Base-by-base conservation (phyloP, 1,140 invertebrate genomes). In the Formica selysi region DNA sequence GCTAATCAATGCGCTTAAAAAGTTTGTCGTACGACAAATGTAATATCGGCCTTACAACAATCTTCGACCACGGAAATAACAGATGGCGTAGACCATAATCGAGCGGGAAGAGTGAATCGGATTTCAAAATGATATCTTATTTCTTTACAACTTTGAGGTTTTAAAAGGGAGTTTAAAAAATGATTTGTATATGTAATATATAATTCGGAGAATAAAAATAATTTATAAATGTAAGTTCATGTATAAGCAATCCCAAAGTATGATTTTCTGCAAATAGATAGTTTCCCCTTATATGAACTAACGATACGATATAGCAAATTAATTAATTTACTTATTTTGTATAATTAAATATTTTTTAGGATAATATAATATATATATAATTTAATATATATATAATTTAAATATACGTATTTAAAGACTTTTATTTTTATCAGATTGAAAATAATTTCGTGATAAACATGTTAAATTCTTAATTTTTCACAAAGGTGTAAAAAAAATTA, bases 61-160 rank as follows among this genome's bases (percentile, higher is more conserved):
- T 29, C 26, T 29, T 70, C 61, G 67, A 51, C 16, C 73, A 13
- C 11, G 67, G 11, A 32, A 67, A 79, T 78, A 59, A 76, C 22
- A 90, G 89, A 89, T 90, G 89, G 87, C 89, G 89, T 29, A 13
- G 4, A n/a, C 1, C 7, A 7, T 22, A 26, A 19, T 41, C 78
- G 22, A 73, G 51, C 79, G 68, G 19, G 54, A 73, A 83, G 26
- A 19, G 78, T 59, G 29, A 22, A 22, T 22, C 22, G 22, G 22
- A 22, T 22, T 22, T 22, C 22, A 22, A 22, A 22, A 22, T 22
- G 22, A 22, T 22, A 22, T 22, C 22, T 22, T 22, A 22, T 22
- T 22, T 22, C 22, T 22, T 22, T 22, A 22, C 22, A 22, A 22
- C 22, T 22, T 22, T 57, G 19, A 8, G 7, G 51, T 19, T 16